These are phyloP conservation scores for Drosophila nikananu DNA, from an alignment of 1,140 invertebrate genomes.

Conservation along the genomic window DNA sequence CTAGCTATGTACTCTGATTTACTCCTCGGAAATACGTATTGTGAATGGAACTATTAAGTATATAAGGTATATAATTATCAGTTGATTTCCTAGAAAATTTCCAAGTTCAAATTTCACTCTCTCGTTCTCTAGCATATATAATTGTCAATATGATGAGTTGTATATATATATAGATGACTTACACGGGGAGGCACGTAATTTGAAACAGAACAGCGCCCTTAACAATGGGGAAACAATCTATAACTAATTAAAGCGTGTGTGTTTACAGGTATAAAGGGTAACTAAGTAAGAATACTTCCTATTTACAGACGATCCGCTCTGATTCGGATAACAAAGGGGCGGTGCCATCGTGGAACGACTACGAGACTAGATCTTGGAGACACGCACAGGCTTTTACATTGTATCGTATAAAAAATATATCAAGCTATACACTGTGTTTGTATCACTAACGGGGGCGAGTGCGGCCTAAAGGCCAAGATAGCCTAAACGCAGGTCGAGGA, in stretches of 20 bases:
- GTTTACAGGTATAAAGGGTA: conserved; percentile 63
- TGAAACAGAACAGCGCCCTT: conserved; percentile 71
- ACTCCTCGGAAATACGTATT: conserved; percentile 45
- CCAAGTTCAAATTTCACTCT: conserved; percentile 53
- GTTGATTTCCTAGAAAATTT: conserved; percentile 65
- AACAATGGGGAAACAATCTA: conserved; percentile 75
- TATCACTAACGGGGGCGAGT: conserved; percentile 50
- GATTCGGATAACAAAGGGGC: conserved; percentile 25
- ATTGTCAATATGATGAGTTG: conserved; percentile 25
- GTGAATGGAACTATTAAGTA: conserved; percentile 65
- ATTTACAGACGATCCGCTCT: conserved; percentile 26
- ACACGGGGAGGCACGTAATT: conserved; percentile 73
- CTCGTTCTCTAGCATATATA: conserved; percentile 45
- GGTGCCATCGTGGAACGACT: conserved; percentile 42
- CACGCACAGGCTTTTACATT: conserved; percentile 48
- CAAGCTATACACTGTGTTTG: conserved; percentile 46
- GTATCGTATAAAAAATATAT: conserved; percentile 53
- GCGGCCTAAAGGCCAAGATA: conserved; percentile 9
- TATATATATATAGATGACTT: conserved; percentile 48
- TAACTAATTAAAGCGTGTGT: conserved; percentile 82
- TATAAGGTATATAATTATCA: conserved; percentile 62
- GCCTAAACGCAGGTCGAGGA: conserved; percentile 80
- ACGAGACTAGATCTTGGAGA: conserved; percentile 52
- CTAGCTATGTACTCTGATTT: conserved; percentile 47
- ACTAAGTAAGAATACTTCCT: conserved; percentile 50